phyloP scores from a whole-genome alignment of 2,888 invertebrate species.

The Melanostoma scalare region DNA sequence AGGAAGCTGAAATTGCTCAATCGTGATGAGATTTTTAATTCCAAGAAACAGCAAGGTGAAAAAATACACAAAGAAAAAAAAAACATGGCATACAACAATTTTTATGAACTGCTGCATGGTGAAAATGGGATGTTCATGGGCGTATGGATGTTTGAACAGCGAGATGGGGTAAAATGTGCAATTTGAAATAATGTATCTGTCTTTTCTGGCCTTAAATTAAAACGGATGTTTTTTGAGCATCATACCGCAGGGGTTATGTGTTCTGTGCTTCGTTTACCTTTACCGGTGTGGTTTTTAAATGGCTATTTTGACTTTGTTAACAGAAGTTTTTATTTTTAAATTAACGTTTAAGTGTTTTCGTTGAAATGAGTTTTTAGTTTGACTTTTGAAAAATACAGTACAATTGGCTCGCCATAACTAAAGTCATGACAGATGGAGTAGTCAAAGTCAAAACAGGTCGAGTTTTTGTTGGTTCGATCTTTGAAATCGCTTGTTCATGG shows the following conservation, averaged over 20 bases:
- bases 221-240: conserved; percentile 17
- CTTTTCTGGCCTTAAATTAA: conserved; percentile 25
- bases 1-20: conserved; percentile 56
- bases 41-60: conserved; percentile 32
- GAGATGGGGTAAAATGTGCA: conserved; percentile 46
- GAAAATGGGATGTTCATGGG: conserved; percentile 35
- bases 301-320: too few species aligned
- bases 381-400: too few species aligned
- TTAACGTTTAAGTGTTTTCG: too few species aligned
- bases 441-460: too few species aligned
- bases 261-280: neutral
- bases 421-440: too few species aligned
- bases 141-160: conserved; percentile 55
- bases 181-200: conserved; percentile 41
- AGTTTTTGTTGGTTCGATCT: too few species aligned
- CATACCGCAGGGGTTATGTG: conserved; percentile 1
- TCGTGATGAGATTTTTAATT: conserved; percentile 65
- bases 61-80: neutral
- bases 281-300: neutral
- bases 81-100: conserved; percentile 44
- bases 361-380: too few species aligned
- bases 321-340: neutral
- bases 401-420: too few species aligned
- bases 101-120: neutral
- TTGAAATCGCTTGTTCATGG: too few species aligned